Conservation (phyloP, 2,113 vertebrate species). For the Vidua chalybeata region DNA sequence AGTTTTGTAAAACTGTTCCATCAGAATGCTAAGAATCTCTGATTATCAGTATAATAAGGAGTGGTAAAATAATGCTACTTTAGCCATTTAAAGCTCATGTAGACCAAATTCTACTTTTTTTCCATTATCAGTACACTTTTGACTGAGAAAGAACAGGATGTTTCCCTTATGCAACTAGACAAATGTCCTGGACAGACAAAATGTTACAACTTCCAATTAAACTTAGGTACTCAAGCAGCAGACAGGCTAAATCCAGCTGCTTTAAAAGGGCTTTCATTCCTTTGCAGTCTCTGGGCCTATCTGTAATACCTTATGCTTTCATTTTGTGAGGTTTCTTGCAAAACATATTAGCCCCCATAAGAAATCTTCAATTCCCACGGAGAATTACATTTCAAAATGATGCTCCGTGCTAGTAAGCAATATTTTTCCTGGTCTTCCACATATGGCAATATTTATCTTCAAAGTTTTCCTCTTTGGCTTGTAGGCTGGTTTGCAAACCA, state of each 20-base stretch:
- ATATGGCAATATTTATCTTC: slow-evolving; percentile 87
- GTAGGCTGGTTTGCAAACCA: slow-evolving; percentile 69
- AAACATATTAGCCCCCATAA: slow-evolving; percentile 33
- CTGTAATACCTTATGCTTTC: slow-evolving; percentile 7
- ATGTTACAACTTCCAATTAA: neutral
- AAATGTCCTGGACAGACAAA: neutral
- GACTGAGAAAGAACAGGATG: neutral
- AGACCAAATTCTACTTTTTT: neutral
- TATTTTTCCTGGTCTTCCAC: slow-evolving; percentile 77
- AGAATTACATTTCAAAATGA: slow-evolving; percentile 73
- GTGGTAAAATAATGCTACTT: neutral
- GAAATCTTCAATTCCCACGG: slow-evolving; percentile 69
- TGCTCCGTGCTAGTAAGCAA: slow-evolving; percentile 71
- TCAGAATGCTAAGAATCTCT: neutral
- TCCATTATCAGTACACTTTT: neutral
- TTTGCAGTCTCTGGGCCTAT: neutral
- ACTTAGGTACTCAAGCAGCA: neutral
- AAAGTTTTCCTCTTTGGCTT: slow-evolving; percentile 80
- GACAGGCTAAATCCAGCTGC: neutral
- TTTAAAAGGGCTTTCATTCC: neutral
- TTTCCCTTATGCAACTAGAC: neutral
- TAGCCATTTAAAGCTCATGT: neutral
- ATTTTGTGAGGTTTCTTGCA: slow-evolving; percentile 48
- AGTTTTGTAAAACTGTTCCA: neutral
- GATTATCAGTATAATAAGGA: neutral